These are phyloP conservation scores for Cepphus grylle DNA, from an alignment of 2,113 vertebrate species.

Conservation along the genomic window DNA sequence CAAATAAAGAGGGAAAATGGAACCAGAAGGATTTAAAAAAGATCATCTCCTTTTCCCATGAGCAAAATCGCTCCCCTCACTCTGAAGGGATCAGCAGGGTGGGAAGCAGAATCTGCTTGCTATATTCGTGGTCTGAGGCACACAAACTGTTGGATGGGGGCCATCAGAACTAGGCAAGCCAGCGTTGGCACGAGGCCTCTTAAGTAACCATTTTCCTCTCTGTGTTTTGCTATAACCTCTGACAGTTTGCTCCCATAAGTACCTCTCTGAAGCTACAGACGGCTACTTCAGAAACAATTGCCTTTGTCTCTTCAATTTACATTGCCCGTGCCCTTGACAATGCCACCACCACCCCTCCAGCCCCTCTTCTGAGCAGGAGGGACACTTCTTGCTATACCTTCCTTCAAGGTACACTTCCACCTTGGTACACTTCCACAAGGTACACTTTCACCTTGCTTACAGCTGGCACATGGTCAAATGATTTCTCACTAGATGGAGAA, in stretches of 20 bases:
- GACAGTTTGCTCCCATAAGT: not conserved
- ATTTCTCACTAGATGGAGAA: not conserved
- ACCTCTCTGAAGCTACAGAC: not conserved
- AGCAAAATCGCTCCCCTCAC: not conserved
- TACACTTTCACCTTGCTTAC: not conserved
- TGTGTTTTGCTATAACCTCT: not conserved
- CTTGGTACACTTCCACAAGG: not conserved
- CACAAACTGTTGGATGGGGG: not conserved
- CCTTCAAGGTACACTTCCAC: not conserved
- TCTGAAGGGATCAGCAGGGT: not conserved
- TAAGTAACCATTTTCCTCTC: not conserved
- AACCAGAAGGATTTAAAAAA: not conserved
- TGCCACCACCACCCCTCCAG: fast-evolving
- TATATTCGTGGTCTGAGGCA: not conserved
- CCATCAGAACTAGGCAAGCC: not conserved
- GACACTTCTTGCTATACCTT: not conserved
- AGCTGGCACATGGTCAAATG: not conserved
- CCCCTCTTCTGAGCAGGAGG: not conserved
- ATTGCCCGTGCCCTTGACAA: not conserved
- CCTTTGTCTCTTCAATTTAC: not conserved
- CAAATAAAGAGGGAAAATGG: not conserved
- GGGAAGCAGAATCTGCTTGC: not conserved
- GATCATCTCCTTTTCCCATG: not conserved
- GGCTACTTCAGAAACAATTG: not conserved
- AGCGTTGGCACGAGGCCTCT: not conserved